These are phyloP conservation scores for Tetheella fluctuosa DNA, from an alignment of 2,888 invertebrate genomes.

Conservation along the genomic window DNA sequence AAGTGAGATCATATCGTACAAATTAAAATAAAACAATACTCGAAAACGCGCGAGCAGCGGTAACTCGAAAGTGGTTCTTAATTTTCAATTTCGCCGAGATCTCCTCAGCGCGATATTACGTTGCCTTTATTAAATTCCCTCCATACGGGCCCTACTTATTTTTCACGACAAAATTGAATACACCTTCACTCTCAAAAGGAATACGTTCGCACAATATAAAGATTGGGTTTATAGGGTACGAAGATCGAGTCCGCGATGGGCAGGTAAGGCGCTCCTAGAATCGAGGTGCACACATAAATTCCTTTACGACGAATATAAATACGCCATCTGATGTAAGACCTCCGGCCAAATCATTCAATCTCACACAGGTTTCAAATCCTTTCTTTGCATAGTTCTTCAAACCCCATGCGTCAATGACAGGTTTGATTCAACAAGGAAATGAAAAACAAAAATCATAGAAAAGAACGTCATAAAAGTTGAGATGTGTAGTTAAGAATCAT, in stretches of 20 bases:
- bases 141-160: slow-evolving; percentile 58
- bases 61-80: slow-evolving; percentile 56
- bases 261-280: slow-evolving; percentile 49
- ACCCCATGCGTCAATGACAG: background rate
- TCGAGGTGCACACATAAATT: slow-evolving; percentile 67
- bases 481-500: too few relatives aligned
- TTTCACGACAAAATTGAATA: slow-evolving; percentile 76
- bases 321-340: slow-evolving; percentile 55
- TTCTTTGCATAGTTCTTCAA: slow-evolving; percentile 4
- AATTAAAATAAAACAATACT: slow-evolving; percentile 41
- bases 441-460: background rate
- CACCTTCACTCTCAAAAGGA: slow-evolving; percentile 58
- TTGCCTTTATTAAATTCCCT: slow-evolving; percentile 69
- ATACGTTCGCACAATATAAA: slow-evolving; percentile 72
- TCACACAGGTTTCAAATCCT: slow-evolving; percentile 27
- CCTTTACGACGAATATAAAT: slow-evolving; percentile 79
- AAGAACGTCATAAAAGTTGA: background rate
- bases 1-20: slow-evolving; percentile 19
- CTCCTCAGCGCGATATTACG: slow-evolving; percentile 59
- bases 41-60: slow-evolving; percentile 37
- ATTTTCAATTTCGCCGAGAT: slow-evolving; percentile 69
- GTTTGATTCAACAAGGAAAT: background rate
- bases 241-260: slow-evolving; percentile 56
- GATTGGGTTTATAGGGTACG: slow-evolving; percentile 71
- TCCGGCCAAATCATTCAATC: slow-evolving; percentile 75